Base-by-base conservation (phyloP, 2,888 invertebrate genomes). In the Hyppa rectilinea region DNA sequence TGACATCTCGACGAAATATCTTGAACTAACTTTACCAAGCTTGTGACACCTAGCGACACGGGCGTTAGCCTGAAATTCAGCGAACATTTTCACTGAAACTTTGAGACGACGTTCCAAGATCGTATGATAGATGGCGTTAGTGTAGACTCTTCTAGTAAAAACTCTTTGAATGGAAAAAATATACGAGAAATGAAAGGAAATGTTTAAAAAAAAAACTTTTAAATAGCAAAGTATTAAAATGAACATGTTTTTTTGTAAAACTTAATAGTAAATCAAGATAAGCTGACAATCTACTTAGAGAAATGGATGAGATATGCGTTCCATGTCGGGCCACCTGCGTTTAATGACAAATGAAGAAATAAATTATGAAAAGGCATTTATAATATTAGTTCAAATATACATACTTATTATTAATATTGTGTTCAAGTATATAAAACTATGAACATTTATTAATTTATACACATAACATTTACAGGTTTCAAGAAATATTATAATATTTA, bases 61-160 rank as follows among this genome's bases (percentile, higher is more conserved):
- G 17, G 69, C 56, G 75, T 52, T 60, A 20, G 53, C 43, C 74
- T 74, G 78, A 78, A 86, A 61, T 86, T 80, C 80, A 81, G 66
- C 59, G 71, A 52, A 66, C 65, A 38, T 61, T 81, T 76, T 71
- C 75, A 43, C 60, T 78, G 79, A 74, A 80, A 70, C 63, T 64
- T 78, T 47, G 38, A 74, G 56, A 66, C 31, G 63, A 63, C 10
- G 61, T 81, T 80, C 71, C 26, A 31, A 34, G 9, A 20, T 29
- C 31, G 59, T 10, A 17, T 63, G 71, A 62, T 62, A 86, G 86
- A 75, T 87, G 86, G 86, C 86, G 77, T 31, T 70, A 45, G 52
- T 60, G 26, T 49, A 40, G 14, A 40, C 47, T 5, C 4, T 31
- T 12, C 31, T 20, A 36, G 52, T 5, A 26, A 14, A 23, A 71